Evolutionary conservation across 2,113 vertebrate genomes (phyloP).

Genomic region (Xiphias gladius): DNA sequence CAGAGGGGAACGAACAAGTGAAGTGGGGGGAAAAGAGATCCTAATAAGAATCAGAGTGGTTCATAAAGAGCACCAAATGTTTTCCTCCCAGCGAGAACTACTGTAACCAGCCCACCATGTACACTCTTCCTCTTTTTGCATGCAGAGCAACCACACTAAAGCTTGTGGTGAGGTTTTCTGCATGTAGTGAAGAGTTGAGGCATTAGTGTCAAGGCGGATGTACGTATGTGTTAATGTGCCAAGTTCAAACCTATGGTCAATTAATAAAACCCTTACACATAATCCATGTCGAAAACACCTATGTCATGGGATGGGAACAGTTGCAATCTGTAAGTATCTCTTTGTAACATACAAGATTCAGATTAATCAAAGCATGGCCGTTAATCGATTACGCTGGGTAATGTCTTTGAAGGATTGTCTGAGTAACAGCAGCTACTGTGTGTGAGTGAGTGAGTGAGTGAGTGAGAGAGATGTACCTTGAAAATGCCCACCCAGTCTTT

Average conservation of each 20-base stretch:
- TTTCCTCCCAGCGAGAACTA: slow-evolving; percentile 62
- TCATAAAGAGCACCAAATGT: slow-evolving; percentile 77
- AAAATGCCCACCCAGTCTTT: slow-evolving; percentile 99
- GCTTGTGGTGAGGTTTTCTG: slow-evolving; percentile 58
- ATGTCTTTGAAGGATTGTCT: slow-evolving; percentile 29
- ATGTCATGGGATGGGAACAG: slow-evolving; percentile 27
- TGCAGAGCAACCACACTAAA: slow-evolving; percentile 72
- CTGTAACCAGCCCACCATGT: slow-evolving; percentile 63
- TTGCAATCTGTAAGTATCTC: slow-evolving; percentile 23
- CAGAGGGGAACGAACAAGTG: slow-evolving; percentile 41
- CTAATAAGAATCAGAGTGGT: slow-evolving; percentile 75
- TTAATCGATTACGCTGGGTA: not conserved
- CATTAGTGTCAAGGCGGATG: slow-evolving; percentile 59
- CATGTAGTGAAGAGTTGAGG: slow-evolving; percentile 53
- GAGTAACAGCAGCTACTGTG: slow-evolving; percentile 25
- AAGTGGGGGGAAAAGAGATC: slow-evolving; percentile 17
- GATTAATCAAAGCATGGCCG: slow-evolving; percentile 10
- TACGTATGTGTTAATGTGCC: slow-evolving; percentile 51
- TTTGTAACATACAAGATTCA: slow-evolving; percentile 17
- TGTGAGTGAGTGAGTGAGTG: not conserved
- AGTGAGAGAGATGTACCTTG: slow-evolving; percentile 86
- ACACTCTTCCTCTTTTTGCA: slow-evolving; percentile 64
- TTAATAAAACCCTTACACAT: slow-evolving; percentile 62
- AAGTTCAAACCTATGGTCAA: slow-evolving; percentile 55
- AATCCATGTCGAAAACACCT: slow-evolving; percentile 52